phyloP scores from a whole-genome alignment of 2,888 invertebrate species.

The Lycaena phlaeas region DNA sequence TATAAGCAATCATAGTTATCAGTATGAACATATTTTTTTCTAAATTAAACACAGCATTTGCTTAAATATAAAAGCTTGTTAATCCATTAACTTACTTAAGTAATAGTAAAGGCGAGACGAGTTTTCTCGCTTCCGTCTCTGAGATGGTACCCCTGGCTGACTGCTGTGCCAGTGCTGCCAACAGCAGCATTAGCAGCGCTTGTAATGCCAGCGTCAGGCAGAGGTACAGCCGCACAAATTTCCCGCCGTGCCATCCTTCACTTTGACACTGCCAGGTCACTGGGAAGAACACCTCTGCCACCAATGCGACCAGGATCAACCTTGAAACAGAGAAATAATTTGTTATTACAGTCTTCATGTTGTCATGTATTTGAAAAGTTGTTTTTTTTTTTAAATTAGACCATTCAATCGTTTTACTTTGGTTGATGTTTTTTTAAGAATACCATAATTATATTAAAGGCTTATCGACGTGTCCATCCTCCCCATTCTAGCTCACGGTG shows the following conservation, averaged over 20 bases:
- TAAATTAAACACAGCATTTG: too few relatives aligned
- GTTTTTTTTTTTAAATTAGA: too few relatives aligned
- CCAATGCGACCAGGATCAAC: constrained; percentile 77
- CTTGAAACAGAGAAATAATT: constrained; percentile 47
- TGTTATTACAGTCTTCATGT: too few relatives aligned
- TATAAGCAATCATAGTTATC: too few relatives aligned
- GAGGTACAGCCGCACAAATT: constrained; percentile 80
- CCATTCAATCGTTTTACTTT: too few relatives aligned
- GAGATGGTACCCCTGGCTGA: constrained; percentile 86
- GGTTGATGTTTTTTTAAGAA: too few relatives aligned
- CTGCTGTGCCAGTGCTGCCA: constrained; percentile 78
- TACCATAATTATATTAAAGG: too few relatives aligned
- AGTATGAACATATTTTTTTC: too few relatives aligned
- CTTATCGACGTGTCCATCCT: too few relatives aligned
- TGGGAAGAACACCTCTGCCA: constrained; percentile 76
- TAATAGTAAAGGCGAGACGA: constrained; percentile 81
- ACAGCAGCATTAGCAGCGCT: constrained; percentile 74
- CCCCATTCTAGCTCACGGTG: too few relatives aligned
- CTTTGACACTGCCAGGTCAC: constrained; percentile 79
- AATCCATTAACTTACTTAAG: constrained; percentile 81
- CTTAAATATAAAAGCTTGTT: too few relatives aligned
- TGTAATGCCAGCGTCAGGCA: constrained; percentile 79
- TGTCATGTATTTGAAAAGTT: too few relatives aligned
- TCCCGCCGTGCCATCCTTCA: constrained; percentile 81
- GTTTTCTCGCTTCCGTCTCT: constrained; percentile 78